Percentiles rank a stretch among this genome's conserved stretches.
Conservation (phyloP, 2,888 invertebrate genomes). For the Pedicia rivosa region DNA sequence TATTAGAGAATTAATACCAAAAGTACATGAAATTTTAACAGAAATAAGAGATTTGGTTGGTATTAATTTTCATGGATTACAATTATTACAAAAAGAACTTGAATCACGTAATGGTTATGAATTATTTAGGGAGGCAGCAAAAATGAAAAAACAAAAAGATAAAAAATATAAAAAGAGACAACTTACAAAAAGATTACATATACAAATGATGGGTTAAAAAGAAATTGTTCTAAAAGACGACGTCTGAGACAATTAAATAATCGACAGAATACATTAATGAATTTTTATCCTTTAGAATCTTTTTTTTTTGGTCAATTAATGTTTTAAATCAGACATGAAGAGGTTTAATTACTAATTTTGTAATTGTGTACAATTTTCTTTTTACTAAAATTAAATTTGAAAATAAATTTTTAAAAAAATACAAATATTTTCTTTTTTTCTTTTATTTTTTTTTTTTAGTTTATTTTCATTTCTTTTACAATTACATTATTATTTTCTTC, state of each 20-base stretch:
- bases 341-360: no score
- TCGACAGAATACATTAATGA: no score
- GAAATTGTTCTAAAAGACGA: no score
- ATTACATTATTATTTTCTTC: no score
- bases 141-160: constrained; percentile 42
- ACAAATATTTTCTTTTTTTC: no score
- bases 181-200: constrained; percentile 38
- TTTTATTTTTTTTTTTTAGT: no score
- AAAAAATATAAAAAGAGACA: constrained; percentile 44
- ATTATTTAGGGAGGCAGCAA: constrained; percentile 61
- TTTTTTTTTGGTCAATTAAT: neutral
- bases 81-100: constrained; percentile 55
- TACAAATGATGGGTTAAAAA: constrained; percentile 19
- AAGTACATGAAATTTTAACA: constrained; percentile 19
- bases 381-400: no score
- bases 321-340: no score
- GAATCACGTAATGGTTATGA: constrained; percentile 60
- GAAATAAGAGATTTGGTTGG: constrained; percentile 61
- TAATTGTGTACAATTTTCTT: no score
- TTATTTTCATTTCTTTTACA: no score
- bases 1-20: constrained; percentile 19
- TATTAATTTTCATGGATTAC: constrained; percentile 68
- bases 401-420: no score
- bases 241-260: no score
- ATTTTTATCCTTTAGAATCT: neutral